A percentile compares a stretch with the other conserved stretches of the same genome.
phyloP scores from a whole-genome alignment of 2,113 vertebrate species.

The Serinus canaria region DNA sequence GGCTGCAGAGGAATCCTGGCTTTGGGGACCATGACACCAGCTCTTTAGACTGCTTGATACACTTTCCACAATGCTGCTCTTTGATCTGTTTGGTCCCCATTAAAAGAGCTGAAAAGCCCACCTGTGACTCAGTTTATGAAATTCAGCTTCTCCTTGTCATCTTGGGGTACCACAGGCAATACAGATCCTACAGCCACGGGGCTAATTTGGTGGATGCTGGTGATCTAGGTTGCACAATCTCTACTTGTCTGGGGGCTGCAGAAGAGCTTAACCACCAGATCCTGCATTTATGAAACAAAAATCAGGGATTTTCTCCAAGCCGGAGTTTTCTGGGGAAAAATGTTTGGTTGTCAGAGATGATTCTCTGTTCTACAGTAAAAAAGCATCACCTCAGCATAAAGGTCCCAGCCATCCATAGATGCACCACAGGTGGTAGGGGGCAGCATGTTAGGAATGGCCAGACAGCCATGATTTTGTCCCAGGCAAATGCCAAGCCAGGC shows the following conservation, averaged over 20 bases:
- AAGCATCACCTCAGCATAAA: background rate
- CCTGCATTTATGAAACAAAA: background rate
- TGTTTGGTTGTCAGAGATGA: background rate
- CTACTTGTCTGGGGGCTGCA: fast-evolving
- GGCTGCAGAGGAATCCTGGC: background rate
- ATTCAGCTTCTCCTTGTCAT: background rate
- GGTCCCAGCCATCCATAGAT: background rate
- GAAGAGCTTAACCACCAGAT: background rate
- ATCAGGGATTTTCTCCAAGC: background rate
- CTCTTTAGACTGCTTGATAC: background rate
- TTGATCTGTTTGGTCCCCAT: background rate
- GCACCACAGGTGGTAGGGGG: fast-evolving
- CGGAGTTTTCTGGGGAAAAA: background rate
- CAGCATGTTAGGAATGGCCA: background rate
- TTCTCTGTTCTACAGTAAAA: background rate
- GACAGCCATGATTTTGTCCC: background rate
- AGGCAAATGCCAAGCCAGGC: background rate
- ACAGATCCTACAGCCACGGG: background rate
- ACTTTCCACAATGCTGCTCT: background rate
- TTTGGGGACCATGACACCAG: background rate
- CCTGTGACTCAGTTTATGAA: background rate
- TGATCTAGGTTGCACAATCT: background rate
- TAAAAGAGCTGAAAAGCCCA: background rate
- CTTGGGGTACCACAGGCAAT: background rate
- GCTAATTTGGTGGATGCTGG: background rate